Evolutionary conservation across 2,797 vertebrate genomes (phyloP), one percentile per base, ranked within the genome.

Genomic region (Lagorchestes hirsutus): DNA sequence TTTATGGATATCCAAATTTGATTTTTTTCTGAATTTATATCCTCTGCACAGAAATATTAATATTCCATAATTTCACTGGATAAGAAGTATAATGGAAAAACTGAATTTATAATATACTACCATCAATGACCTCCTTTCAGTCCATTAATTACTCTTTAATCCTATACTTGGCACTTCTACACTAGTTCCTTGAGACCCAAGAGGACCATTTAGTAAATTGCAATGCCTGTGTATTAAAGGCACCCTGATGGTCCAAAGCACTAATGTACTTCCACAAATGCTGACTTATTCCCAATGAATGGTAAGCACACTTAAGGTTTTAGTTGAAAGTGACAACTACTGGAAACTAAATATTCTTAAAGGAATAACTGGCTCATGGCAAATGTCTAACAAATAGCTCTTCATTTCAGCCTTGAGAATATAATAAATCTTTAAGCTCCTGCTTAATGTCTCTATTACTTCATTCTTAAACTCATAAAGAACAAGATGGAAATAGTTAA

Each of bases 301-400:
- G 92, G 67, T 29, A 50, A 58, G 31, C 31, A n/a, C 56, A 95
- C 58, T 52, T 54, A 93, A 92, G 40, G 55, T 90, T 94, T 92
- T 62, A 92, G 54, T 92, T 95, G 52, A 96, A 96, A 95, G 62
- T 34, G 34, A n/a, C 54, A 87, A 67, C 57, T 91, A 94, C 97
- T 97, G 93, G 93, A 92, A 92, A 91, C 74, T 93, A 96, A 98
- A 94, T 93, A 57, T 90, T 97, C 97, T 96, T 96, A 96, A 95
- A 97, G 55, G 82, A 97, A 59, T 96, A 96, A 92, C 62, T 94
- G 93, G 95, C 95, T 93, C 90, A 91, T 94, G 93, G 94, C 95
- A 95, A 96, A 96, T 94, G 74, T 93, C 57, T 97, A 96, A 97
- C 94, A 95, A 96, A 92, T 97, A 96, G 90, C 62, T 95, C 55